Base-by-base conservation (phyloP, 2,113 vertebrate species). In the Lepisosteus oculatus region DNA sequence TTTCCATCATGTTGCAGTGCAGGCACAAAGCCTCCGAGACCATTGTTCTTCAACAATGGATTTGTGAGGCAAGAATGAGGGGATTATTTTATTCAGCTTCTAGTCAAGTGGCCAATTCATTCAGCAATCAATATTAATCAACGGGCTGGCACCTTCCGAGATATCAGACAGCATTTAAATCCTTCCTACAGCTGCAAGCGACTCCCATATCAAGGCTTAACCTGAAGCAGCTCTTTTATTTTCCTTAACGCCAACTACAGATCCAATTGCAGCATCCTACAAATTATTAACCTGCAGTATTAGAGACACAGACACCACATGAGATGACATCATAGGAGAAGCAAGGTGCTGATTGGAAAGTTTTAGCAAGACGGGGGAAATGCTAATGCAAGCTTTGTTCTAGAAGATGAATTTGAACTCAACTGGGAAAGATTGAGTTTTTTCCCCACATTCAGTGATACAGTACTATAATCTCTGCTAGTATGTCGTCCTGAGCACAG, bases 51-150 rank as follows among this genome's bases (percentile, higher is more conserved):
- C 0, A 0, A 82, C 85, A 80, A 85, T 75, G 76, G 83, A 85
- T 90, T 90, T 80, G 70, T 76, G 79, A 87, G 86, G 84, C 75
- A 75, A 83, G 81, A 90, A 85, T 43, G 80, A 85, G 69, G 73
- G 81, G 85, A 90, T 92, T 90, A 91, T 89, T 90, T 90, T 89
- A 90, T 90, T 87, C 83, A 81, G 82, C 80, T 83, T 85, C 84
- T 82, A 89, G 85, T 90, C 81, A 90, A 89, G 85, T 81, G 81
- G 85, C 87, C 92, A 87, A 87, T 89, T 91, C 86, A 77, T 75
- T 81, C 74, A 78, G 77, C 85, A 86, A 93, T 92, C 92, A 90
- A 94, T 93, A 92, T 78, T 85, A 89, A 93, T 92, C 87, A 93
- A 88, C 77, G 55, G 71, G 71, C 77, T 79, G 74, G 80, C 81